Evolutionary conservation across 1,140 invertebrate species (phyloP).

Genomic region (Eumaeus atala): DNA sequence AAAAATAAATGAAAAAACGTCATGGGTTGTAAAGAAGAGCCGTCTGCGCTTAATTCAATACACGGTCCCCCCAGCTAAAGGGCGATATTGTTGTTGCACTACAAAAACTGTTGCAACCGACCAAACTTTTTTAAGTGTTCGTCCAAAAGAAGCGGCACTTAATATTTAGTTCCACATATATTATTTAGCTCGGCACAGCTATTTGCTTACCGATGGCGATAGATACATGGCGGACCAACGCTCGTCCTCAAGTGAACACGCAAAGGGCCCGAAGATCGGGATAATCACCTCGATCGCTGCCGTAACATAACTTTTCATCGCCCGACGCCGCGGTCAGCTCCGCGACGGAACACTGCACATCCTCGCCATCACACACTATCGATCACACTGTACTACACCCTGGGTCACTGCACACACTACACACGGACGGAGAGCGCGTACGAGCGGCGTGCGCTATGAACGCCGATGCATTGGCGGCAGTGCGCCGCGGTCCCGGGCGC

Average conservation of each 20-base stretch:
- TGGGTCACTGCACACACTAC: conserved; percentile 34
- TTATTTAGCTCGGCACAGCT: conserved; percentile 29
- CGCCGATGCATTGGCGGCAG: conserved; percentile 65
- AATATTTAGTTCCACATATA: too few relatives aligned
- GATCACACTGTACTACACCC: conserved; percentile 42
- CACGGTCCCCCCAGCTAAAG: conserved; percentile 35
- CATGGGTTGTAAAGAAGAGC: conserved; percentile 28
- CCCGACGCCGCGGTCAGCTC: conserved; percentile 61
- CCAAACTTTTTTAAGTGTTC: conserved; percentile 36
- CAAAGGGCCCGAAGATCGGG: conserved; percentile 51
- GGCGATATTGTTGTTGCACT: conserved; percentile 55
- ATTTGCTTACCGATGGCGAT: conserved; percentile 53
- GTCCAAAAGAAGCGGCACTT: conserved; percentile 53
- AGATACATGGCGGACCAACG: conserved; percentile 33
- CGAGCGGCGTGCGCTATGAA: conserved; percentile 52
- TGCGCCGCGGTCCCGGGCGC: conserved; percentile 56
- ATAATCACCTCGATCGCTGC: conserved; percentile 70
- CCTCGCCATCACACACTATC: conserved; percentile 51
- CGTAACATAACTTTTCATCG: conserved; percentile 67
- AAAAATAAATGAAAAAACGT: conserved; percentile 19
- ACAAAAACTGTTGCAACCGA: conserved; percentile 32
- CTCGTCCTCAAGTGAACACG: conserved; percentile 50
- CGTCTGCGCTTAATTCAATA: conserved; percentile 37
- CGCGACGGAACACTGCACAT: conserved; percentile 59
- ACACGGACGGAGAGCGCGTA: conserved; percentile 28